These are phyloP conservation scores for Spilarctia lutea DNA, from an alignment of 2,888 invertebrate genomes.

Conservation along the genomic window DNA sequence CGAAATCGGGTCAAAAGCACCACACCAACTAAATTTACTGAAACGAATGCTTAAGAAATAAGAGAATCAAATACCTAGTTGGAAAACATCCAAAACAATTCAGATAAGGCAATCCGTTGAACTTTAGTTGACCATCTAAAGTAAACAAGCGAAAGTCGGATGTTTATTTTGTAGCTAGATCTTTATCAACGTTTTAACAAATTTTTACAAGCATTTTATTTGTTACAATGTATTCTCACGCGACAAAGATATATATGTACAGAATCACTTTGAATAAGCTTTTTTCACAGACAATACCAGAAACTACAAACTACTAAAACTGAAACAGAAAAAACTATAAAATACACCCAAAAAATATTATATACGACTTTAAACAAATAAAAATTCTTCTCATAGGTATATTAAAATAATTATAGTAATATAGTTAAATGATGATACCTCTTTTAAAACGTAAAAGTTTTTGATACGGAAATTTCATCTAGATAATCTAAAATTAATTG, in stretches of 20 bases:
- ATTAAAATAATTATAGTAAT: no score
- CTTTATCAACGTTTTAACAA: conserved; percentile 30
- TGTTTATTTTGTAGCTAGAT: conserved; percentile 38
- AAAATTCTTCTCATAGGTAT: no score
- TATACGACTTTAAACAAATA: no score
- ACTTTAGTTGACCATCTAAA: conserved; percentile 38
- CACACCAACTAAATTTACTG: conserved; percentile 57
- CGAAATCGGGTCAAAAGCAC: conserved; percentile 61
- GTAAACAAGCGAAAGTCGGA: conserved; percentile 35
- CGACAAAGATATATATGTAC: neutral
- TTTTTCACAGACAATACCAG: neutral
- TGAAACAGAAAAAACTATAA: neutral
- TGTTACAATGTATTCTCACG: neutral
- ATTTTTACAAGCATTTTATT: conserved; percentile 22
- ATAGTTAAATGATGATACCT: no score
- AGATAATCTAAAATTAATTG: no score
- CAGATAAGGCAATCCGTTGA: conserved; percentile 48
- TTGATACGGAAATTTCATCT: neutral
- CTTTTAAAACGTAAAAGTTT: neutral
- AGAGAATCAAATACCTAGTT: conserved; percentile 63
- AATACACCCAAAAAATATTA: neutral
- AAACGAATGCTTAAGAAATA: conserved; percentile 60
- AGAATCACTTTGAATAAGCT: neutral
- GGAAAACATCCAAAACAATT: conserved; percentile 58
- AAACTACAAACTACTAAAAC: neutral